Conservation (phyloP, 2,113 vertebrate genomes). For the Elephas maximus region DNA sequence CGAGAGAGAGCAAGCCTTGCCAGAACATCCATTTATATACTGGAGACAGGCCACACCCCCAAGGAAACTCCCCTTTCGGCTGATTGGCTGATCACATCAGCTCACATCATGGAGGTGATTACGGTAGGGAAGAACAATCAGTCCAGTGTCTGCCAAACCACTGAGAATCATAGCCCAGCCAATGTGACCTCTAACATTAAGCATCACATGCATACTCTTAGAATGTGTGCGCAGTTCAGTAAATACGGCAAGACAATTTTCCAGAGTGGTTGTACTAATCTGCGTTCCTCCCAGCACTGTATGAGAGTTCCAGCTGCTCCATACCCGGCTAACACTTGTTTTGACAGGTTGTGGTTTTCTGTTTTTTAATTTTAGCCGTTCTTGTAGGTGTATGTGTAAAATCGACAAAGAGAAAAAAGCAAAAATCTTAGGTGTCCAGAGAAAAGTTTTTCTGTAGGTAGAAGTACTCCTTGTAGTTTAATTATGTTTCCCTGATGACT, state of each 20-base stretch:
- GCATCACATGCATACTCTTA: no score
- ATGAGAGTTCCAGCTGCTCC: not conserved
- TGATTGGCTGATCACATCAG: no score
- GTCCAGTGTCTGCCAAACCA: no score
- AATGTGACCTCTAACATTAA: no score
- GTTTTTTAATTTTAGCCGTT: not conserved
- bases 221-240: not conserved
- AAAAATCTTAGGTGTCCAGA: conserved; percentile 18
- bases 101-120: no score
- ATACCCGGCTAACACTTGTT: not conserved
- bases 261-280: not conserved
- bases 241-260: not conserved
- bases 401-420: not conserved
- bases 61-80: no score
- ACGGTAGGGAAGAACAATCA: no score
- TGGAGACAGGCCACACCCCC: no score
- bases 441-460: conserved; percentile 8
- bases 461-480: not conserved
- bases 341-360: not conserved
- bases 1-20: no score
- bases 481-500: not conserved
- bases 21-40: no score
- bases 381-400: not conserved
- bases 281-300: not conserved
- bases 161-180: no score